Conservation (phyloP, 2,113 vertebrate genomes). For the Ivindomyrus marchei region DNA sequence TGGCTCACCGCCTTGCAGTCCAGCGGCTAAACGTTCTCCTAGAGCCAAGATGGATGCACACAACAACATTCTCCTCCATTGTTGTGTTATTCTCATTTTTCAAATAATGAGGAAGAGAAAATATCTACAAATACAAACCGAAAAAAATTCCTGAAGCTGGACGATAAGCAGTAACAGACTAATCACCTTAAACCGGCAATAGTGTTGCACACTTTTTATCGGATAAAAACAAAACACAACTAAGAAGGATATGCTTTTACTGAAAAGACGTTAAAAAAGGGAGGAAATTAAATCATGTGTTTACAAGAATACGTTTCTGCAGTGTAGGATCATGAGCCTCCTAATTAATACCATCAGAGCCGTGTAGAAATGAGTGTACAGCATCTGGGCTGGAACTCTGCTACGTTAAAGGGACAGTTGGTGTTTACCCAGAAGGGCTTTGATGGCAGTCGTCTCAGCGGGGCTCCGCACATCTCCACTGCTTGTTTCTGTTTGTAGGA, state of each 20-base stretch:
- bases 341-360: background rate
- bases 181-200: background rate
- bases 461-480: background rate
- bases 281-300: background rate
- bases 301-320: background rate
- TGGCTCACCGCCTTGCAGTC: conserved; percentile 18
- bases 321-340: background rate
- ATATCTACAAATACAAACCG: background rate
- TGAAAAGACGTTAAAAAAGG: background rate
- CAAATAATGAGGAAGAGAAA: background rate
- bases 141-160: background rate
- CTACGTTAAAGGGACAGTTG: background rate
- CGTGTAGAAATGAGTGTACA: background rate
- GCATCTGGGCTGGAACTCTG: background rate
- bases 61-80: background rate
- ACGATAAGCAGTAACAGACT: background rate
- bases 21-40: too few species aligned
- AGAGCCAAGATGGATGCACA: background rate
- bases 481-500: background rate
- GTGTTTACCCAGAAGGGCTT: background rate
- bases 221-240: background rate
- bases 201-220: background rate
- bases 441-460: background rate
- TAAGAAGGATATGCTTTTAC: background rate
- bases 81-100: background rate